Base-by-base conservation (phyloP, 1,140 invertebrate species). In the Leptinotarsa texana region DNA sequence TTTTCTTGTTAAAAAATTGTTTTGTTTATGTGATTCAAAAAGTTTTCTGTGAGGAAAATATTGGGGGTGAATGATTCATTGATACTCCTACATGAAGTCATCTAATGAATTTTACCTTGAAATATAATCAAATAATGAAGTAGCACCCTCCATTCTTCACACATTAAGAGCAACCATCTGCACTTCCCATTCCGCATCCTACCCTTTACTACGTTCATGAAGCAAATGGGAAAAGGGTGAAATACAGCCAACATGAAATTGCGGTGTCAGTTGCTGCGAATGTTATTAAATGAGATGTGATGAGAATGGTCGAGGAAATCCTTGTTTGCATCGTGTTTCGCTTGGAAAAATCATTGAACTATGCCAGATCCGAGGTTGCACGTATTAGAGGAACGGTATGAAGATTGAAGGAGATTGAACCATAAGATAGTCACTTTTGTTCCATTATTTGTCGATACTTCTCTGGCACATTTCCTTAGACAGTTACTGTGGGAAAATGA, bases 231-330 rank as follows among this genome's bases (percentile, higher is more conserved):
- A 65, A 68, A 75, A 73, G 69, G 68, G 66, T 68, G 74, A 77
- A 74, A 74, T 77, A 77, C 74, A 73, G 76, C 73, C 63, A 49
- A 73, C 74, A 77, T 77, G 70, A 77, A 77, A 77, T 24, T 75
- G 76, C 74, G 69, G 51, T 61, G 76, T 77, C 76, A 77, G 73
- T 73, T 77, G 74, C 73, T 72, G 73, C 76, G 76, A 77, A 77
- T 75, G 76, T 77, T 77, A 77, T 77, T 77, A 77, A 77, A 77
- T 77, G 76, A 73, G 74, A 69, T 75, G 74, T 75, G 73, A 77
- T 77, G 76, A 73, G 71, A 74, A 77, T 75, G 70, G 75, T 72
- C 74, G 79, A 79, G 77, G 74, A 81, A 80, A 78, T 75, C 78
- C 78, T 72, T 81, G 77, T 67, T 67, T 67, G 65, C 65, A 67